phyloP scores from a whole-genome alignment of 2,888 invertebrate genomes.

The Cephus pygmeus region DNA sequence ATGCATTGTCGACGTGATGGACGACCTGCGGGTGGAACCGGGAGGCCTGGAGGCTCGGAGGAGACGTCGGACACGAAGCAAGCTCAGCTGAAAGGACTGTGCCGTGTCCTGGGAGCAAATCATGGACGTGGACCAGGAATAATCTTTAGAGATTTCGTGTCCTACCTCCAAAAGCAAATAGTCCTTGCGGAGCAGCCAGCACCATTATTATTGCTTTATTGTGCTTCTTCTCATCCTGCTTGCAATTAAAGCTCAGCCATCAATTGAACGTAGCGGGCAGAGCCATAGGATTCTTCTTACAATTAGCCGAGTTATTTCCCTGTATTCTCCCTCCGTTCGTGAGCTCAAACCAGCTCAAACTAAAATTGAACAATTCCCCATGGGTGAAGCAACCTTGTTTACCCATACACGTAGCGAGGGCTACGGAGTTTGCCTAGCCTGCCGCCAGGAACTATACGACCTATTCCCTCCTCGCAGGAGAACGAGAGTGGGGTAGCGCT shows the following conservation, averaged over 20 bases:
- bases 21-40: slow-evolving; percentile 50
- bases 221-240: no score
- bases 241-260: no score
- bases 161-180: neutral
- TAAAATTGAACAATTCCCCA: slow-evolving; percentile 59
- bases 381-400: slow-evolving; percentile 15
- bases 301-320: slow-evolving; percentile 11
- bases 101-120: no score
- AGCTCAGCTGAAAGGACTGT: neutral
- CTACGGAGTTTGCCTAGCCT: no score
- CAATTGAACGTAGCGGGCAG: slow-evolving; percentile 9
- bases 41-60: slow-evolving; percentile 1
- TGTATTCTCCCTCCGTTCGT: slow-evolving; percentile 4
- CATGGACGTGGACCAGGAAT: no score
- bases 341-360: slow-evolving; percentile 36
- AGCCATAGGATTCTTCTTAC: slow-evolving; percentile 28
- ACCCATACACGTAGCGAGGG: no score
- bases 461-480: no score
- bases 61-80: neutral
- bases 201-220: no score
- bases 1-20: slow-evolving; percentile 56
- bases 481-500: no score
- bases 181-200: neutral
- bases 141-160: no score
- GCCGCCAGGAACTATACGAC: no score